Evolutionary conservation across 35 echinoderm and acorn worm species (phyloP), one percentile per base, ranked within the genome.

Genomic region (Ophioderma brevispina): DNA sequence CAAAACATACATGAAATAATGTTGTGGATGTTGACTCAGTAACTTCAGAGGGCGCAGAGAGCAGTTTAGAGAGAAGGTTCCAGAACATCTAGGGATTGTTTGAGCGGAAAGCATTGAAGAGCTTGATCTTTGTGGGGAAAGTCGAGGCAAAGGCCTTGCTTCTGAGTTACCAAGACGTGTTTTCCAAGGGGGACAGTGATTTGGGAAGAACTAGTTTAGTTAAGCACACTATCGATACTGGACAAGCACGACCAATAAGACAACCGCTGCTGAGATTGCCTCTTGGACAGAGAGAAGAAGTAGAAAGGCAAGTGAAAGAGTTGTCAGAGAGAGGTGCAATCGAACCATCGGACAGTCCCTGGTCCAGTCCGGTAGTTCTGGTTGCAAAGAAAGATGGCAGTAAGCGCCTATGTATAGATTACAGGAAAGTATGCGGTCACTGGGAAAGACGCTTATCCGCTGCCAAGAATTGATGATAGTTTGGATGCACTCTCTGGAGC

Each of bases 401-500:
- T 23, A 86, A 31, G 75, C 37, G 90, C 25, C 77, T 91, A 15
- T 86, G 81, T 38, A 32, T 92, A 5, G 83, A 86, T 36, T 79
- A 86, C 40, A 15, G 75, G 21, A 86, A 79, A 35, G 32, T 52
- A 92, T 50, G 8, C 39, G 17, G 14, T 79, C 1, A 94, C 86
- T 64, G 64, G 1, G 39, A 82, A 89, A 35, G 81, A 89, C 38
- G 77, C 87, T 23, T 94, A 89, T 55, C 92, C 92, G 1, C 90
- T 92, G 14, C 91, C 85, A 31, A 87, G 38, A 30, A 92, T 87
- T 8, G 82, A 40, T 1, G 78, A 88, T 19, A 91, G 39, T 21
- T 46, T 90, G 18, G 81, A 94, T 79, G 64, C 87, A 33, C 35
- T 86, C 25, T 33, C 33, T 1, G 64, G 81, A 37, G 79, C 92